Percentiles rank a stretch among this genome's conserved stretches.
phyloP scores from a whole-genome alignment of 2,113 vertebrate species.

The Fulmarus glacialis region DNA sequence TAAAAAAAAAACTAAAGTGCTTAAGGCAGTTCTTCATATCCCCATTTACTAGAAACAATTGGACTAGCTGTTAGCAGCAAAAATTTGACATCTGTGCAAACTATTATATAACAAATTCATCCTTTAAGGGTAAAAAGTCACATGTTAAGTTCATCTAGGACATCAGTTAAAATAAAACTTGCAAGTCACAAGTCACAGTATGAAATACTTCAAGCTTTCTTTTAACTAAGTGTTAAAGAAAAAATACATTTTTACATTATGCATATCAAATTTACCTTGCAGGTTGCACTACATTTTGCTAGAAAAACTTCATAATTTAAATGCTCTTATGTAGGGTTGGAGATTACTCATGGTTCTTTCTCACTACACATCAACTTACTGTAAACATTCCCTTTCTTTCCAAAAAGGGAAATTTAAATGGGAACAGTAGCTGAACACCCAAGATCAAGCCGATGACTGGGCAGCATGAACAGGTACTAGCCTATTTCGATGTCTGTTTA shows the following conservation, averaged over 20 bases:
- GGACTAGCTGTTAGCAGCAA: constrained; percentile 64
- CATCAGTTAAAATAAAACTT: neutral
- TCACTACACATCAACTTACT: neutral
- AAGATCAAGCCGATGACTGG: neutral
- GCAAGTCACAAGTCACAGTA: constrained; percentile 20
- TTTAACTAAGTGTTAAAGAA: neutral
- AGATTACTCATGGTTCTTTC: neutral
- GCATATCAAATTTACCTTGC: neutral
- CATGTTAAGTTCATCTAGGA: neutral
- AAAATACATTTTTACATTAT: constrained; percentile 18
- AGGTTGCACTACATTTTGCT: neutral
- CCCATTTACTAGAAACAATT: constrained; percentile 43
- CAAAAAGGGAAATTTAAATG: neutral
- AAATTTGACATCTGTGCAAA: constrained; percentile 44
- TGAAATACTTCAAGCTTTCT: neutral
- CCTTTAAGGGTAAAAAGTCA: neutral
- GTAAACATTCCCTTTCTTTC: neutral
- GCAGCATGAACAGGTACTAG: neutral
- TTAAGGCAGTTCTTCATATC: constrained; percentile 74
- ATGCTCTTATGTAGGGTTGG: neutral
- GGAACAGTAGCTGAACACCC: neutral
- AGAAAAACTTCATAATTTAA: neutral
- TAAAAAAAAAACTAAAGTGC: constrained; percentile 72
- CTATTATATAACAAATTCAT: constrained; percentile 25
- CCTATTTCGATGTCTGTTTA: neutral